Evolutionary conservation across 1,140 invertebrate species (phyloP).

Genomic region (Campoletis sonorensis): DNA sequence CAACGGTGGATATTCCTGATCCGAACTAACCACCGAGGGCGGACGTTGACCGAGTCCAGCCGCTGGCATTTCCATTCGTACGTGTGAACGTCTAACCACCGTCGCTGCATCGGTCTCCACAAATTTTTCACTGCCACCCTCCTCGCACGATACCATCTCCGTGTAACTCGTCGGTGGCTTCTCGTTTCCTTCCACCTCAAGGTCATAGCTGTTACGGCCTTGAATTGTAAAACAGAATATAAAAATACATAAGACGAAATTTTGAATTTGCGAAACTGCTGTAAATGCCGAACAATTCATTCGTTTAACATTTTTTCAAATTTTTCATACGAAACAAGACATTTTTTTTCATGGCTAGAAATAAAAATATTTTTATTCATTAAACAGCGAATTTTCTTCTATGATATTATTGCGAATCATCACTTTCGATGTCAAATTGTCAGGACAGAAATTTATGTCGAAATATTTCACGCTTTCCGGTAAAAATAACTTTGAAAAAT

Average conservation of each 20-base stretch:
- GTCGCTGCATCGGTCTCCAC: constrained; percentile 71
- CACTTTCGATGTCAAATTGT: too few relatives aligned
- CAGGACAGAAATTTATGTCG: too few relatives aligned
- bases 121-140: constrained; percentile 64
- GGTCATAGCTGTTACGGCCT: constrained; percentile 74
- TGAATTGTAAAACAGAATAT: constrained; percentile 52
- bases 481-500: too few relatives aligned
- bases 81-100: constrained; percentile 70
- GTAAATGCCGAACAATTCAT: too few relatives aligned
- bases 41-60: constrained; percentile 79
- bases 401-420: too few relatives aligned
- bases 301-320: too few relatives aligned
- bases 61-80: constrained; percentile 79
- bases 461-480: too few relatives aligned
- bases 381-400: too few relatives aligned
- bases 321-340: too few relatives aligned
- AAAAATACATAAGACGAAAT: background rate
- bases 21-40: constrained; percentile 75
- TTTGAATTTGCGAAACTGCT: background rate
- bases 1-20: constrained; percentile 68
- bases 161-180: constrained; percentile 62
- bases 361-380: too few relatives aligned
- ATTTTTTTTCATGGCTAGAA: too few relatives aligned
- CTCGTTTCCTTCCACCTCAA: constrained; percentile 69
- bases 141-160: constrained; percentile 55